Percentiles rank a stretch among this genome's conserved stretches.
phyloP scores from a whole-genome alignment of 2,113 vertebrate species.

The Psittacara wagleri region DNA sequence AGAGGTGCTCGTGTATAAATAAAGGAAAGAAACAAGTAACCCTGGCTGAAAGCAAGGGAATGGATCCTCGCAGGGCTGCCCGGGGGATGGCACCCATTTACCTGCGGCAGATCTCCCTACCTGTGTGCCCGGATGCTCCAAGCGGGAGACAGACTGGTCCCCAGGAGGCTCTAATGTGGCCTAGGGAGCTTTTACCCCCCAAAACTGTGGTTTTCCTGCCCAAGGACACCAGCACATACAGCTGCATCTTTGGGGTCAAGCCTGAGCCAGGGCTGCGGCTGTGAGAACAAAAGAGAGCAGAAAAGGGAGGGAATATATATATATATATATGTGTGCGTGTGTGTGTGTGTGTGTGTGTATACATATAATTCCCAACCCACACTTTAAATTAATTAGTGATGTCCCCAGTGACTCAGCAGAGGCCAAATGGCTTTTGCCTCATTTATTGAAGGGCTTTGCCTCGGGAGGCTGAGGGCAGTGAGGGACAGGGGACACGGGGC shows the following conservation, averaged over 20 bases:
- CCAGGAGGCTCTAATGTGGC: not conserved
- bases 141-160: not conserved
- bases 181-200: not conserved
- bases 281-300: not conserved
- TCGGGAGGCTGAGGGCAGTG: not conserved
- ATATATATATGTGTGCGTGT: accelerated
- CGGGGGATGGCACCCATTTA: not conserved
- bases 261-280: not conserved
- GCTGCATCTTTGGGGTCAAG: not conserved
- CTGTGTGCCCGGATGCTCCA: accelerated
- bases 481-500: not conserved
- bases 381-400: constrained; percentile 37
- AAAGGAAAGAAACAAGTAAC: constrained; percentile 2
- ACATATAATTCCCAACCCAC: not conserved
- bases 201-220: not conserved
- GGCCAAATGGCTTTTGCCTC: constrained; percentile 24
- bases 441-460: constrained; percentile 21
- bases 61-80: not conserved
- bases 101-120: accelerated
- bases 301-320: not conserved
- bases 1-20: not conserved
- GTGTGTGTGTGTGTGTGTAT: not conserved
- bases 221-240: not conserved
- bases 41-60: not conserved
- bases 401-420: constrained; percentile 38